A percentile compares a stretch with the other conserved stretches of the same genome.
Evolutionary conservation across 2,113 vertebrate genomes (phyloP).

Genomic region (Zosterops japonicus): DNA sequence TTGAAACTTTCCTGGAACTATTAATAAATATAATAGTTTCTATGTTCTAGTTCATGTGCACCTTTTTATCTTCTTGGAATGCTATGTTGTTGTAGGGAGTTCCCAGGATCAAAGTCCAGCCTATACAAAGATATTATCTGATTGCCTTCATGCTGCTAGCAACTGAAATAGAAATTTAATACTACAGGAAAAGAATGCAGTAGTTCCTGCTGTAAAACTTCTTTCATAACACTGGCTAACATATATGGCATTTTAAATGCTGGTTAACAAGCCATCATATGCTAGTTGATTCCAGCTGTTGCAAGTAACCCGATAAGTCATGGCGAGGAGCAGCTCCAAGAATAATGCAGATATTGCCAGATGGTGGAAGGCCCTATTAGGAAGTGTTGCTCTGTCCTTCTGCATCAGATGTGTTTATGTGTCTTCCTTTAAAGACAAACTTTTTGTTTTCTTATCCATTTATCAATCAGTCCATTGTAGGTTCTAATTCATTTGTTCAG

Average conservation of each 20-base stretch:
- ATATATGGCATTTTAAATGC: neutral
- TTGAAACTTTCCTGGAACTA: neutral
- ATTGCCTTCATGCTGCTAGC: accelerated
- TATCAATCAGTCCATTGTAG: neutral
- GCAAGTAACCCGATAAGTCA: neutral
- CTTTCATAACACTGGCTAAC: neutral
- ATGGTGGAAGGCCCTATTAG: neutral
- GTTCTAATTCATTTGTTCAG: neutral
- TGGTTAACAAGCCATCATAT: neutral
- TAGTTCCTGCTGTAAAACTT: neutral
- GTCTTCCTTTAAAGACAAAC: neutral
- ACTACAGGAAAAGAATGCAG: neutral
- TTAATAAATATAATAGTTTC: neutral
- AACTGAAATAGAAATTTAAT: neutral
- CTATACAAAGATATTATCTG: neutral
- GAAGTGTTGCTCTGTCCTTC: neutral
- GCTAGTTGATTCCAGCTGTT: slow-evolving; percentile 10
- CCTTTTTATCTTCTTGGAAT: neutral
- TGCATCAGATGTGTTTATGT: neutral
- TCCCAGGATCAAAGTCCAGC: slow-evolving; percentile 16
- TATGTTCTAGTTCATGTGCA: neutral
- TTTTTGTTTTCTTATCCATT: neutral
- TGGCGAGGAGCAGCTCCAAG: neutral
- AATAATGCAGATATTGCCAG: neutral
- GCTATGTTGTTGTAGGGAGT: neutral